Evolutionary conservation across 2,888 invertebrate genomes (phyloP), one percentile per base, ranked within the genome.

Genomic region (Apoda limacodes): DNA sequence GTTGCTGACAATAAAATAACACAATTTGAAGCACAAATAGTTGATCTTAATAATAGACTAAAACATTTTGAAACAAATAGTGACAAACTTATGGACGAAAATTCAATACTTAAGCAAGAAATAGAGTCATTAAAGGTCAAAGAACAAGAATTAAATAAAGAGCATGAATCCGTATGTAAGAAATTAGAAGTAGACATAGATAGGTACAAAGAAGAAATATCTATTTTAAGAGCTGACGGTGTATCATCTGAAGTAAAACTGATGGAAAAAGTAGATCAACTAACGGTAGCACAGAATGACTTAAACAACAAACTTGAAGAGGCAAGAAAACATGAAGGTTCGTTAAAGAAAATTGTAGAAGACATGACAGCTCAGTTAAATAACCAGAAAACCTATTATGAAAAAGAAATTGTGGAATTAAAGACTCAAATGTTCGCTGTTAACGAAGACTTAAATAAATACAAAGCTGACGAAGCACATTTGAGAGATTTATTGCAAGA

Each of bases 251-350:
- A 74, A 59, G 62, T 69, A 1, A 75, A 80, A 45, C 50, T 82
- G 31, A 76, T 82, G 60, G 71, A 80, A 52, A 71, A 82, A 40
- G 70, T 82, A 25, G 80, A 82, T 33, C 74, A 76, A 50, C 45
- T 82, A 22, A 69, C 74, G 29, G 71, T 69, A 47, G 80, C 80
- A 9, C 74, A 78, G 43, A 75, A 80, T 40, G 78, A 82, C 39
- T 57, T 83, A 20, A 71, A 70, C 45, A 70, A 76, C 37, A 72
- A 82, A 54, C 45, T 74, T 12, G 81, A 82, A 51, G 71, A 75
- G 52, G 78, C 83, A 28, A 64, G 66, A 38, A 69, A 68, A 49
- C 67, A 82, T 31, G 80, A 82, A 55, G 74, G 76, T 42, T 75
- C 68, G 1, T 52, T 83, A 28, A 74, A 82, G 52, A 78, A 74